These are phyloP conservation scores for Drosophila auraria DNA, from an alignment of 1,140 invertebrate genomes.

Conservation along the genomic window DNA sequence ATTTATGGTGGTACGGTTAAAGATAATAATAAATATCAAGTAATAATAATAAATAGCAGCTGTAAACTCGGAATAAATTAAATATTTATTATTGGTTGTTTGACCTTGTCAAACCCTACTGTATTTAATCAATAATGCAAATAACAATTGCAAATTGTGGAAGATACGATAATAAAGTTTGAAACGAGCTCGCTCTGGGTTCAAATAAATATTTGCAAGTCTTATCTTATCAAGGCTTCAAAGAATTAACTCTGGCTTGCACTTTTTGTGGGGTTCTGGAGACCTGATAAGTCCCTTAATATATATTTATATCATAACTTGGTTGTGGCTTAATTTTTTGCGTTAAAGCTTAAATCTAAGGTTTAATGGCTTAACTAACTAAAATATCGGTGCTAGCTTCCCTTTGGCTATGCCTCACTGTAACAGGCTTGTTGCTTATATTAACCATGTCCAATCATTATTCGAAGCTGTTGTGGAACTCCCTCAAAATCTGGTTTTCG, in stretches of 20 bases:
- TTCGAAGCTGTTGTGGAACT: conserved; percentile 8
- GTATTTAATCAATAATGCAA: neutral
- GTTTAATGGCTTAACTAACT: conserved; percentile 6
- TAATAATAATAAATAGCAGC: no score
- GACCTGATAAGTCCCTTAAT: neutral
- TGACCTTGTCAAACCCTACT: neutral
- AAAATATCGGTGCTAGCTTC: neutral
- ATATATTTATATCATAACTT: neutral
- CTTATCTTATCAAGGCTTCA: neutral
- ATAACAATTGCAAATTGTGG: neutral
- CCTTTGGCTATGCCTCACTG: conserved; percentile 9
- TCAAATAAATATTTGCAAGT: neutral
- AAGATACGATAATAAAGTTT: neutral
- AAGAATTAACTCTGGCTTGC: no score
- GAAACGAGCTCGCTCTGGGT: neutral
- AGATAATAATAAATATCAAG: no score
- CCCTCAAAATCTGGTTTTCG: conserved; percentile 20
- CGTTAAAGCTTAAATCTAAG: neutral
- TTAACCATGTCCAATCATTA: conserved; percentile 30
- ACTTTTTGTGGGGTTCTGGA: neutral
- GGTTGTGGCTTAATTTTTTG: neutral
- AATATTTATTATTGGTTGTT: neutral
- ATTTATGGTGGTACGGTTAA: no score
- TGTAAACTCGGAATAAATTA: neutral
- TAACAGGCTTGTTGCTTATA: conserved; percentile 19